Evolutionary conservation across 2,888 invertebrate genomes (phyloP), one percentile per base, ranked within the genome.

Genomic region (Brachypterus glaber): DNA sequence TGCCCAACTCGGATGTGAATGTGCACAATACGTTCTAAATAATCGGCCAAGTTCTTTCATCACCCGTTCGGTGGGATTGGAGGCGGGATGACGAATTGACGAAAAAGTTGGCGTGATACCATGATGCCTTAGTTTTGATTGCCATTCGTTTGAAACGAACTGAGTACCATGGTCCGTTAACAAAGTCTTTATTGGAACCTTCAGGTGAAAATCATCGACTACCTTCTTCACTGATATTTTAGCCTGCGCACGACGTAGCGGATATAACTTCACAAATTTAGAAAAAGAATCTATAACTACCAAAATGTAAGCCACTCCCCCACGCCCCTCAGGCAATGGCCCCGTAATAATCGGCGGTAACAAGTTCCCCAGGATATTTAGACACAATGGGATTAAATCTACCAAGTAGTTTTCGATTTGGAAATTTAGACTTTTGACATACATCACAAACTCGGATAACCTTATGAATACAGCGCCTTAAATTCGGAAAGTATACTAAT

Each of bases 211-310:
- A n/a, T 44, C 39, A 2, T 41, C 13, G 4, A 43, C 4, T n/a
- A 43, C 26, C 26, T 34, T 39, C 1, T 33, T 27, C 3, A 39
- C 37, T 4, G 41, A 43, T 12, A 41, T 35, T 34, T 26, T 29
- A 17, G 30, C 31, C 26, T 30, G 30, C 1, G 49, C 44, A 3
- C 45, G 44, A 1, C 33, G 35, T 8, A 41, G n/a, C 3, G 48
- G 35, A 34, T 49, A 51, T 4, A 51, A 33, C 13, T 35, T 41
- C 2, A 51, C 43, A 41, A 43, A 47, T 39, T 51, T 52, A 7
- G 48, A 43, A 31, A 50, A 50, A 9, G 35, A 24, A 35, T 52
- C 46, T 2, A 52, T 30, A 5, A 46, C 33, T 2, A 52, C 49
- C 8, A 51, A 48, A 30, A 50, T 46, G 25, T 49, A 48, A 8